These are phyloP conservation scores for Heteropelma amictum DNA, from an alignment of 2,888 invertebrate species.

Conservation along the genomic window DNA sequence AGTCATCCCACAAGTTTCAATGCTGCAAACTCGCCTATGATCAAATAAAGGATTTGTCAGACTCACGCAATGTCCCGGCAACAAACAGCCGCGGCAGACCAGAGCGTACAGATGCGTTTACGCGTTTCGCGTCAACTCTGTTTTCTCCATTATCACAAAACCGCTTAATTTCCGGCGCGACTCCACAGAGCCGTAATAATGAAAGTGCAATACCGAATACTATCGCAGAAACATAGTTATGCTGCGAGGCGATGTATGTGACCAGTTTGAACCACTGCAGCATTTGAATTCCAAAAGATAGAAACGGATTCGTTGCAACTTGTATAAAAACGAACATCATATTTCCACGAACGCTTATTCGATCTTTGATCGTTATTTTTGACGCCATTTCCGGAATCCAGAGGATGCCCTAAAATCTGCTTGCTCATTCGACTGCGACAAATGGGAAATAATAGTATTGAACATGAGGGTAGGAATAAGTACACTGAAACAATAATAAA, in stretches of 20 bases:
- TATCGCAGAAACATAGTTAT: not conserved
- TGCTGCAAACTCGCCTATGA: too few relatives aligned
- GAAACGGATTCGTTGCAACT: too few relatives aligned
- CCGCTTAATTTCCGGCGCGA: conserved; percentile 49
- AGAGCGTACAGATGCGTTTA: not conserved
- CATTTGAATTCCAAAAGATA: not conserved
- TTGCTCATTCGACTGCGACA: too few relatives aligned
- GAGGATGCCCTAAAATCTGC: too few relatives aligned
- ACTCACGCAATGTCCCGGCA: not conserved
- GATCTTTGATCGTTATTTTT: too few relatives aligned
- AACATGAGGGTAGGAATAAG: too few relatives aligned
- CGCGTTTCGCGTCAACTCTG: conserved; percentile 28
- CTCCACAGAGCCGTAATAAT: conserved; percentile 1
- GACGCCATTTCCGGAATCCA: too few relatives aligned
- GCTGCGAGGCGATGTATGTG: not conserved
- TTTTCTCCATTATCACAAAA: conserved; percentile 57
- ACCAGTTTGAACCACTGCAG: not conserved
- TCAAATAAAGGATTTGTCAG: too few relatives aligned
- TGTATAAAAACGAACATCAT: not conserved
- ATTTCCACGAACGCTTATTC: not conserved
- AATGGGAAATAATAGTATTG: too few relatives aligned
- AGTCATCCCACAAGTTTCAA: too few relatives aligned
- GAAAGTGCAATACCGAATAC: conserved; percentile 4
- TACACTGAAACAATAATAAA: too few relatives aligned
- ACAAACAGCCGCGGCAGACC: not conserved